phyloP scores from a whole-genome alignment of 35 echinoderm and acorn worm genomes.

The Antedon bifida region DNA sequence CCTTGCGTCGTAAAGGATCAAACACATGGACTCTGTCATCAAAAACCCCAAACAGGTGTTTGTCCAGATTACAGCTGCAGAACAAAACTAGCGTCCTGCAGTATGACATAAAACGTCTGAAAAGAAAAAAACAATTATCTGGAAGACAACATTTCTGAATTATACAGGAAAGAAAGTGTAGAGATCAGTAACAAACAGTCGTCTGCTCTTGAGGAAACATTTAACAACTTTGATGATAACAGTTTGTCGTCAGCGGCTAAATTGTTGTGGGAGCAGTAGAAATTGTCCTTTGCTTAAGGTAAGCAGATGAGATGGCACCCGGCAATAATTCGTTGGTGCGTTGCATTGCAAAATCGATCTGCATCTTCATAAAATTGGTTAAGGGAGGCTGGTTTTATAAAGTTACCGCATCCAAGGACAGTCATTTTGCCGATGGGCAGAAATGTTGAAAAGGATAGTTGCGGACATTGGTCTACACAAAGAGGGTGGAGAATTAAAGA shows the following conservation, averaged over 20 bases:
- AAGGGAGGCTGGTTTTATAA: background rate
- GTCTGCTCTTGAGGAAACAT: background rate
- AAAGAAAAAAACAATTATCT: background rate
- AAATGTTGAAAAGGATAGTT: background rate
- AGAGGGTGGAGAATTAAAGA: background rate
- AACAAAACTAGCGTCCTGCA: background rate
- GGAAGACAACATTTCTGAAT: background rate
- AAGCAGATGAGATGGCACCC: constrained; percentile 9
- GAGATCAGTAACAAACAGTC: background rate
- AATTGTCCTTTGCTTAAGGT: background rate
- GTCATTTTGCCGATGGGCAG: background rate
- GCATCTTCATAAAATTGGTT: background rate
- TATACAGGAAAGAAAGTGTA: background rate
- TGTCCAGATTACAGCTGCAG: background rate
- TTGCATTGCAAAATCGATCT: background rate
- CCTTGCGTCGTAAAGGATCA: background rate
- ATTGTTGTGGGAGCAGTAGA: background rate
- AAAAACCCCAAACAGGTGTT: background rate
- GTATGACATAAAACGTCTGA: background rate
- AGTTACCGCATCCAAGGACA: constrained; percentile 16
- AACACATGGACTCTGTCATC: background rate
- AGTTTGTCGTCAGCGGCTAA: no score
- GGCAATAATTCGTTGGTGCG: background rate
- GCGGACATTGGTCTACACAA: background rate
- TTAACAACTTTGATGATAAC: background rate